Percentiles rank a stretch among this genome's conserved stretches.
Evolutionary conservation across 2,888 invertebrate species (phyloP).

Genomic region (Orchesellides sinensis): DNA sequence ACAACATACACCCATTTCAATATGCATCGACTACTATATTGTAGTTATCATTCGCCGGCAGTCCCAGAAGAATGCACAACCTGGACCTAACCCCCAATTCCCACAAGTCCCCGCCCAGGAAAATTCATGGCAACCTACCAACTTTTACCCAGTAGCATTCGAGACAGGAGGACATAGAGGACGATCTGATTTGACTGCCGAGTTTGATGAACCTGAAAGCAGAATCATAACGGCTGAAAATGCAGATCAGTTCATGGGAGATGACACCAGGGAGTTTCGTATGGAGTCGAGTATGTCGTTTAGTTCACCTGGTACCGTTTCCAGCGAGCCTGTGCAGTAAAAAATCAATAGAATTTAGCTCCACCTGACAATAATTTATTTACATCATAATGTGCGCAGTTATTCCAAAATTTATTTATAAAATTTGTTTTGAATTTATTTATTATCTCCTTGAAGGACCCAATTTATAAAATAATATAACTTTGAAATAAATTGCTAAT

Average conservation of each 20-base stretch:
- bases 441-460: no score
- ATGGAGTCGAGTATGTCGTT: slow-evolving; percentile 53
- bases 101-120: neutral
- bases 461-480: no score
- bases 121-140: slow-evolving; percentile 39
- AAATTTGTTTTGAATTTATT: no score
- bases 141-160: slow-evolving; percentile 35
- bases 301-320: neutral
- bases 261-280: slow-evolving; percentile 27
- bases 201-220: slow-evolving; percentile 39
- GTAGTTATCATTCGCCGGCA: slow-evolving; percentile 26
- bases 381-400: no score
- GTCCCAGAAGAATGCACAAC: neutral
- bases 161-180: slow-evolving; percentile 36
- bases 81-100: neutral
- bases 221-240: slow-evolving; percentile 37
- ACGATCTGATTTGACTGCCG: slow-evolving; percentile 30
- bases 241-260: neutral
- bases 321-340: no score
- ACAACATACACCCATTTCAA: neutral
- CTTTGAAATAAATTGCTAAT: no score
- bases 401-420: no score
- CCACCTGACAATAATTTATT: no score
- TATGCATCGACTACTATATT: neutral
- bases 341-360: no score